A percentile compares a stretch with the other conserved stretches of the same genome.
phyloP scores from a whole-genome alignment of 2,113 vertebrate species.

The Murina feae region DNA sequence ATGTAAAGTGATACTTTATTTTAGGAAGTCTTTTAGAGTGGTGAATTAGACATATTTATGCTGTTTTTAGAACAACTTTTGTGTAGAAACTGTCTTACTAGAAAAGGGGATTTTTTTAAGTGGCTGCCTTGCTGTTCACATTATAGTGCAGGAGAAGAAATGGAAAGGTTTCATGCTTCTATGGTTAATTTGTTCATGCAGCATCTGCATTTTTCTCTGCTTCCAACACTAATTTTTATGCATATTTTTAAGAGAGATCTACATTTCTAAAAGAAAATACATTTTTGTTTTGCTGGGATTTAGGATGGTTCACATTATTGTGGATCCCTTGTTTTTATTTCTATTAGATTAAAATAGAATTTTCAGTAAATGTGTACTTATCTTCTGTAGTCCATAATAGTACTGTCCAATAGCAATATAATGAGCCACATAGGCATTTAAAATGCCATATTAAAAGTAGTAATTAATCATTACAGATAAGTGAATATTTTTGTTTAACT shows the following conservation, averaged over 20 bases:
- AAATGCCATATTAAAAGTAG: neutral
- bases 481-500: slow-evolving; percentile 10
- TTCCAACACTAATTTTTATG: slow-evolving; percentile 1
- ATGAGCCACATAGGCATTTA: neutral
- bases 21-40: slow-evolving; percentile 12
- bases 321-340: slow-evolving; percentile 19
- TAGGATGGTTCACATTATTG: neutral
- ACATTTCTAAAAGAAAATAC: slow-evolving; percentile 16
- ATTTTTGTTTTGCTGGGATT: slow-evolving; percentile 1
- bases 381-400: neutral
- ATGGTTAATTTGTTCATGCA: neutral
- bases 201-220: neutral
- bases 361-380: neutral
- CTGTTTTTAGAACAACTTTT: neutral
- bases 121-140: neutral
- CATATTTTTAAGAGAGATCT: slow-evolving; percentile 29
- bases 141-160: neutral
- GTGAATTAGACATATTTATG: neutral
- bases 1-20: slow-evolving; percentile 28
- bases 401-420: neutral
- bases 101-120: neutral
- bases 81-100: neutral
- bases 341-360: neutral
- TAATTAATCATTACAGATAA: neutral
- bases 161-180: neutral